Percentiles rank a stretch among this genome's conserved stretches.
These are phyloP conservation scores for Psilopsiagon aymara DNA, from an alignment of 2,113 vertebrate genomes.

Conservation along the genomic window DNA sequence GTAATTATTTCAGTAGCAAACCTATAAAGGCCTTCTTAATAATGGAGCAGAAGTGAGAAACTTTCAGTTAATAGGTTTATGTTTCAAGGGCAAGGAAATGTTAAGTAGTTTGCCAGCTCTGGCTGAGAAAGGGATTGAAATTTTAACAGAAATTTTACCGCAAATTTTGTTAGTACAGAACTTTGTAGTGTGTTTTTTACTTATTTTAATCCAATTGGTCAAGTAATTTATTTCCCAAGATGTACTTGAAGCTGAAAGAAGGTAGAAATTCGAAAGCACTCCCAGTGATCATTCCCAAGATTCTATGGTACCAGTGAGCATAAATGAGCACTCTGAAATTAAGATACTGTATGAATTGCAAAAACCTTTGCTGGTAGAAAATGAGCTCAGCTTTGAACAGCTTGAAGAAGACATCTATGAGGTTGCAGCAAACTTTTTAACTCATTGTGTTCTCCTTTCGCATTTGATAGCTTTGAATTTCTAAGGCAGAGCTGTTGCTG, in stretches of 20 bases:
- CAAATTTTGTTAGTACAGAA: neutral
- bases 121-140: neutral
- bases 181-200: neutral
- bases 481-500: neutral
- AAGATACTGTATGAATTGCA: constrained; percentile 2
- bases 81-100: neutral
- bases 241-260: constrained; percentile 4
- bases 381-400: neutral
- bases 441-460: neutral
- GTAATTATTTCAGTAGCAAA: neutral
- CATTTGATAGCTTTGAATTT: neutral
- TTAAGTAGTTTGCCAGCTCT: neutral
- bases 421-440: neutral
- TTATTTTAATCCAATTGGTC: neutral
- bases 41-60: neutral
- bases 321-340: constrained; percentile 19
- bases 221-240: constrained; percentile 19
- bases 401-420: neutral
- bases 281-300: neutral
- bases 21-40: neutral
- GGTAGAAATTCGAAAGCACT: neutral
- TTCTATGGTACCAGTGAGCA: neutral
- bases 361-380: neutral
- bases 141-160: neutral
- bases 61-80: neutral